A percentile compares a stretch with the other conserved stretches of the same genome.
phyloP scores from a whole-genome alignment of 2,888 invertebrate genomes.

The Habrosyne pyritoides region DNA sequence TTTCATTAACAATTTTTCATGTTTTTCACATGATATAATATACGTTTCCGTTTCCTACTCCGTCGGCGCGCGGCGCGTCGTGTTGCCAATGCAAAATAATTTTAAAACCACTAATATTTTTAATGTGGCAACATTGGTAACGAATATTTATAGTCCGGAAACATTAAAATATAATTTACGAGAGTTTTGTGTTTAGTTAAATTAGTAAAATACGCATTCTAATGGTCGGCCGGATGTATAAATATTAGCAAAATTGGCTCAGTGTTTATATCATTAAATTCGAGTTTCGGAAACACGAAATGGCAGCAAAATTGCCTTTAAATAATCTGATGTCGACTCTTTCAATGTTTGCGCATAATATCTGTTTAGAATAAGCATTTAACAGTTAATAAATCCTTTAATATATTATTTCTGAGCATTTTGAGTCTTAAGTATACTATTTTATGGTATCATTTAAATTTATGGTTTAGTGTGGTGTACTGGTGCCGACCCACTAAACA shows the following conservation, averaged over 20 bases:
- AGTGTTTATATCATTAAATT: conserved; percentile 60
- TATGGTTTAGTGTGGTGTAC: not conserved
- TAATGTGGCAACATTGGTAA: conserved; percentile 73
- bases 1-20: conserved; percentile 62
- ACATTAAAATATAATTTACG: conserved; percentile 80
- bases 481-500: not conserved
- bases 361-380: conserved; percentile 20
- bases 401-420: conserved; percentile 22
- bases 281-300: conserved; percentile 52
- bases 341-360: conserved; percentile 26
- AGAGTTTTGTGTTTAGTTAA: conserved; percentile 75
- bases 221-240: conserved; percentile 71
- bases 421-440: too few relatives aligned
- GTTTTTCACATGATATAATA: conserved; percentile 73
- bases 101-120: conserved; percentile 76
- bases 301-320: conserved; percentile 49
- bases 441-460: not conserved
- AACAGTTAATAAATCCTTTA: conserved; percentile 30
- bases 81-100: conserved; percentile 79
- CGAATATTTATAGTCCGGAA: conserved; percentile 73
- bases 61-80: conserved; percentile 43
- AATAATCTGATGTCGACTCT: conserved; percentile 30
- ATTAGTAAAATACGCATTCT: conserved; percentile 71
- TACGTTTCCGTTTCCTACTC: conserved; percentile 75
- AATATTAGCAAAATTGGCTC: conserved; percentile 68